Evolutionary conservation across 2,797 vertebrate genomes (phyloP), one percentile per base, ranked within the genome.

Genomic region (Sebastes alutus): DNA sequence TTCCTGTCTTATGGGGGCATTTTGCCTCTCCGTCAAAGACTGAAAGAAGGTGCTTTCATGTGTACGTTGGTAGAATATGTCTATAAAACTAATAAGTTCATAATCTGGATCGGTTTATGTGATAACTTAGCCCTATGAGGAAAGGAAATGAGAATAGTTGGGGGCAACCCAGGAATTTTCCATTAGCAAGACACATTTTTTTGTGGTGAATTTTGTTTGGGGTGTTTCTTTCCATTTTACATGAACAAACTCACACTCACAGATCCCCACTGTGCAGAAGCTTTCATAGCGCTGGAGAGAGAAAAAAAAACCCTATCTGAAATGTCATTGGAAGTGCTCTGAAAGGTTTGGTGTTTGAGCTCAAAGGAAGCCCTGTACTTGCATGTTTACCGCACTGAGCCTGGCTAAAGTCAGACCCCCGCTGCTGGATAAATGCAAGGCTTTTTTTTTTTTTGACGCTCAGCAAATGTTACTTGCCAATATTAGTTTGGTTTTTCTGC

Each of bases 361-460:
- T 96, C 89, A 96, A 96, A 95, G 89, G 91, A 90, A 89, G 85
- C 93, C 78, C 92, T 96, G 94, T 96, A 89, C 82, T 84, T 90
- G 71, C 77, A 72, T 93, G 92, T 95, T 92, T 93, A 78, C 87
- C 64, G 87, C 82, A 65, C 75, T 72, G 80, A 84, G 83, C 65
- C 77, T 75, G 80, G 81, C 81, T 66, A 29, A 75, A 87, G 84
- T 87, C 88, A 87, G 81, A 77, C 85, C 80, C 70, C 80, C 16
- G 27, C 77, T 88, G 84, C 82, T 66, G 82, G 80, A 91, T 91
- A 88, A 92, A 89, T 88, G 83, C 73, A 72, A 81, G 76, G 54
- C 23, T 18, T 7, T 46, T 46, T 46, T 78, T 25, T 91, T 54
- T 54, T n/a, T 54, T 82, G 79, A 9, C 23, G 1, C 77, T 92